Evolutionary conservation across 2,113 vertebrate species (phyloP), one percentile per base, ranked within the genome.

Genomic region (Furnarius figulus): DNA sequence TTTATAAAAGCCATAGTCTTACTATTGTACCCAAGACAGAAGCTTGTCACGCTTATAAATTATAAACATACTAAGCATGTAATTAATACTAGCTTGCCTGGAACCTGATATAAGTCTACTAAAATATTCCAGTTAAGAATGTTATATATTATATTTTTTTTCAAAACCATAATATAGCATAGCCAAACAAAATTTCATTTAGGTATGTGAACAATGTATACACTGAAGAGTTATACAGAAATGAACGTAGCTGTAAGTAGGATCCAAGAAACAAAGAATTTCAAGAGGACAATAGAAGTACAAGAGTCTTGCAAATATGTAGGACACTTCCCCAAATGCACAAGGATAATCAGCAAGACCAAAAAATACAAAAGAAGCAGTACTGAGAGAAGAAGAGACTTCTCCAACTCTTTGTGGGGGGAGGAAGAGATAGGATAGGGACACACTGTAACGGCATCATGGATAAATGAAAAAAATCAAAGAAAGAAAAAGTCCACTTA

Each of bases 391-490:
- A 72, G 30, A 42, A 62, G 19, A 59, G 6, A 40, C 4, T 35
- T 3, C 17, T 6, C 5, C 7, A 65, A 22, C 6, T 39, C 61
- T 88, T 37, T 10, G 40, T 46, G 5, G 2, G 21, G 10, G 19
- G 11, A 30, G 5, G 8, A 39, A 4, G 19, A 16, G 3, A 2
- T n/a, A 50, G 8, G 10, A 39, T 4, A 67, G 7, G 7, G 40
- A 89, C 61, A 42, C 27, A 27, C 4, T 12, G 14, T 49, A 21
- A 42, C 24, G 49, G 22, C 27, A 31, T 33, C 19, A 37, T 19
- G 12, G 13, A 62, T 35, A 84, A 55, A 37, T 63, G 18, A 71
- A 18, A 27, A 44, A 90, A 71, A 71, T 22, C 47, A 46, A 62
- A 76, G 30, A 23, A 59, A 53, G 50, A 20, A 5, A 68, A 71